phyloP scores from a whole-genome alignment of 2,797 vertebrate species.

The Tinamus major region DNA sequence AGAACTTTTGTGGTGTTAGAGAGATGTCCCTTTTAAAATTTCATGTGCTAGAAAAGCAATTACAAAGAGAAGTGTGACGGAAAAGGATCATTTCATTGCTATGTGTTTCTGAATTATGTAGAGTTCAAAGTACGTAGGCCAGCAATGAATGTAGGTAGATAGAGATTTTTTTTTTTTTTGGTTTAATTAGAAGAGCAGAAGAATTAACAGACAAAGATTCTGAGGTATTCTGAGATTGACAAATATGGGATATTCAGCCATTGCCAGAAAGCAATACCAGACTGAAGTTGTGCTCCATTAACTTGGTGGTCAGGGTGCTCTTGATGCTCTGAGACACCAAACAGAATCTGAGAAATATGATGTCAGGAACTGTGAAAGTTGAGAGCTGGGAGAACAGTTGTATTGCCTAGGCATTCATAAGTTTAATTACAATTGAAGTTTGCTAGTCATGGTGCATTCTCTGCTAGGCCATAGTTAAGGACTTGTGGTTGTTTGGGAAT shows the following conservation, averaged over 20 bases:
- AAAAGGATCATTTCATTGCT: neutral
- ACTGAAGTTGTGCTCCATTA: rapidly evolving
- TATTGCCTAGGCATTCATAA: neutral
- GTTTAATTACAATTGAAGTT: neutral
- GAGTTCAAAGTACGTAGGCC: neutral
- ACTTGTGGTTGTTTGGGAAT: rapidly evolving
- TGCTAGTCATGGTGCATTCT: neutral
- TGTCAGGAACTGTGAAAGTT: neutral
- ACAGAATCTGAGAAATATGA: neutral
- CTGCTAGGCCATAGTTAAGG: rapidly evolving
- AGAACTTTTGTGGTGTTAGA: neutral
- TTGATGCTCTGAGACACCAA: neutral
- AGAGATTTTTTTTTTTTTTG: neutral
- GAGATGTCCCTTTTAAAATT: neutral
- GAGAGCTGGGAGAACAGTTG: neutral
- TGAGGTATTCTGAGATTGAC: rapidly evolving
- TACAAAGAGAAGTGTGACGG: neutral
- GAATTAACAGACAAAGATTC: neutral
- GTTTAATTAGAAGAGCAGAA: neutral
- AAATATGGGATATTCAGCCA: rapidly evolving
- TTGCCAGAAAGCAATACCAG: neutral
- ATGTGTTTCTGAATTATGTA: neutral
- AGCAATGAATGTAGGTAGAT: neutral
- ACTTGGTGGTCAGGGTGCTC: neutral
- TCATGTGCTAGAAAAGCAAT: rapidly evolving